Evolutionary conservation across 2,113 vertebrate species (phyloP).

Genomic region (Dipodomys spectabilis): DNA sequence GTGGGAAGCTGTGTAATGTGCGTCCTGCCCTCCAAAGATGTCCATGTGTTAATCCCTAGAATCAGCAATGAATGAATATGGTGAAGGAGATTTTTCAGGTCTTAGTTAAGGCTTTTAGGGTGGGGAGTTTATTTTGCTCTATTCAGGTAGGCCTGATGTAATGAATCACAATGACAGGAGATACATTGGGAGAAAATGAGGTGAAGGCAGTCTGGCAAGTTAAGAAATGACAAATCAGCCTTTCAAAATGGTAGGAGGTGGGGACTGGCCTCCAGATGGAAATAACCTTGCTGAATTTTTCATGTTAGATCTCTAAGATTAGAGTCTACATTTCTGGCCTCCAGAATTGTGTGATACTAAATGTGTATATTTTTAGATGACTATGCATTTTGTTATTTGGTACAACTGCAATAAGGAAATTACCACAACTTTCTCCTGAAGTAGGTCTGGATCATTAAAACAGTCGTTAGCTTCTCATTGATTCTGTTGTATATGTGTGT

Average conservation of each 20-base stretch:
- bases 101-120: not conserved
- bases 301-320: not conserved
- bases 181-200: not conserved
- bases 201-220: not conserved
- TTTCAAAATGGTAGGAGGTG: not conserved
- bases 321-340: not conserved
- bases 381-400: not conserved
- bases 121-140: not conserved
- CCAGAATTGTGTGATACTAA: not conserved
- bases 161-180: not conserved
- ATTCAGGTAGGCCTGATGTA: not conserved
- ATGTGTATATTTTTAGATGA: not conserved
- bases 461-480: not conserved
- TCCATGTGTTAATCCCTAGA: not conserved
- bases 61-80: not conserved
- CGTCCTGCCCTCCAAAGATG: fast-evolving
- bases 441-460: not conserved
- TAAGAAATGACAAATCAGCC: not conserved
- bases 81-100: not conserved
- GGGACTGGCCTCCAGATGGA: not conserved
- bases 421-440: not conserved
- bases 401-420: not conserved
- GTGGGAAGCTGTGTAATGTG: not conserved
- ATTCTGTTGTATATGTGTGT: not conserved
- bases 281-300: not conserved